Conservation (phyloP, 2,888 invertebrate species). For the Epicampocera succincta region DNA sequence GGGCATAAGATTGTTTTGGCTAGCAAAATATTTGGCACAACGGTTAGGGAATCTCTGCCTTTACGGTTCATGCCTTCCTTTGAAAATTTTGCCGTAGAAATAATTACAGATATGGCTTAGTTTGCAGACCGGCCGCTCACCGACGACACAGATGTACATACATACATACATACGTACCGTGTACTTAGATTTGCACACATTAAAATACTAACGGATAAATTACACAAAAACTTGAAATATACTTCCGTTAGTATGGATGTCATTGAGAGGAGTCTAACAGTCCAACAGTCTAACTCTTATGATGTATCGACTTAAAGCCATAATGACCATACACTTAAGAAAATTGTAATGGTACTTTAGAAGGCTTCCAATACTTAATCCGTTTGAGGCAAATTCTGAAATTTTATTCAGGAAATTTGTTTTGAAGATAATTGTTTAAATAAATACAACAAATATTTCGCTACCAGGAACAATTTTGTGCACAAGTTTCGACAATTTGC, state of each 20-base stretch:
- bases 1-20: neutral
- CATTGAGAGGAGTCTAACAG: neutral
- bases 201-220: constrained; percentile 29
- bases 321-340: constrained; percentile 56
- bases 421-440: constrained; percentile 34
- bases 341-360: constrained; percentile 52
- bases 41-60: constrained; percentile 29
- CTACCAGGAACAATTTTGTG: constrained; percentile 11
- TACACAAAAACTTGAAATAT: constrained; percentile 42
- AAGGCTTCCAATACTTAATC: constrained; percentile 54
- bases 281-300: constrained; percentile 41
- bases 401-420: constrained; percentile 44
- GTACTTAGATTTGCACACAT: no score
- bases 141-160: constrained; percentile 22
- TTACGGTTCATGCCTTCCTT: constrained; percentile 15
- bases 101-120: constrained; percentile 66
- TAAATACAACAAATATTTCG: constrained; percentile 1
- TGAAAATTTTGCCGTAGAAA: constrained; percentile 51
- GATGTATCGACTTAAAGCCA: constrained; percentile 55
- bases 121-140: constrained; percentile 29
- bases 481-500: neutral
- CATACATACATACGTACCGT: neutral
- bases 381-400: constrained; percentile 37
- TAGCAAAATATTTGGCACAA: neutral
- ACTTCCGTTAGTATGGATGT: constrained; percentile 57